Conservation (phyloP, 2,888 invertebrate genomes). For the Eupelmus urozonus region DNA sequence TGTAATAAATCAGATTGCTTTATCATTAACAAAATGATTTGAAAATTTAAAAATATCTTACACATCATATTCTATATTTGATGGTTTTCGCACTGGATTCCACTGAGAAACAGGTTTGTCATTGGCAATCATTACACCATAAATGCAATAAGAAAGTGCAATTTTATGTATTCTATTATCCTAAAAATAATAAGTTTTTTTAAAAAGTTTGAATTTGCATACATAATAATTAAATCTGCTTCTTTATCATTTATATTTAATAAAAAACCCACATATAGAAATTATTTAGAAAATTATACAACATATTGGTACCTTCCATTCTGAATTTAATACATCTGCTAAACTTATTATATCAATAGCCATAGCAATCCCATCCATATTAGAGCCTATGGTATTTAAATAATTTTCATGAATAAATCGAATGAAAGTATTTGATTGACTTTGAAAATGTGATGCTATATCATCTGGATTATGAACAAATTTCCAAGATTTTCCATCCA, state of each 20-base stretch:
- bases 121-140: constrained; percentile 87
- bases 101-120: constrained; percentile 84
- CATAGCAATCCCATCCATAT: constrained; percentile 79
- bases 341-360: constrained; percentile 85
- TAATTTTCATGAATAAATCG: constrained; percentile 88
- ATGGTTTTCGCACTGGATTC: constrained; percentile 83
- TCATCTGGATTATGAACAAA: constrained; percentile 83
- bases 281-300: background rate
- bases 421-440: constrained; percentile 83
- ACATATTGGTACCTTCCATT: constrained; percentile 81
- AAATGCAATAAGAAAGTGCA: constrained; percentile 77
- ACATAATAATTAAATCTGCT: too few relatives aligned
- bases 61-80: constrained; percentile 63
- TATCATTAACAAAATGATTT: background rate
- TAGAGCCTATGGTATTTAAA: constrained; percentile 82
- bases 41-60: constrained; percentile 57
- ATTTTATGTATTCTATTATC: constrained; percentile 69
- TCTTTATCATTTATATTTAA: constrained; percentile 17
- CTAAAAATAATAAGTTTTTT: constrained; percentile 61
- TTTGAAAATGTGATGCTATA: constrained; percentile 83
- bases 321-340: constrained; percentile 83
- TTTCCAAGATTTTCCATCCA: constrained; percentile 72
- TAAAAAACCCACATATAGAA: too few relatives aligned
- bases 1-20: background rate
- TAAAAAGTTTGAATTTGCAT: constrained; percentile 27